A percentile compares a stretch with the other conserved stretches of the same genome.
phyloP scores from a whole-genome alignment of 2,888 invertebrate species.

The Gisinianus flammeolus region DNA sequence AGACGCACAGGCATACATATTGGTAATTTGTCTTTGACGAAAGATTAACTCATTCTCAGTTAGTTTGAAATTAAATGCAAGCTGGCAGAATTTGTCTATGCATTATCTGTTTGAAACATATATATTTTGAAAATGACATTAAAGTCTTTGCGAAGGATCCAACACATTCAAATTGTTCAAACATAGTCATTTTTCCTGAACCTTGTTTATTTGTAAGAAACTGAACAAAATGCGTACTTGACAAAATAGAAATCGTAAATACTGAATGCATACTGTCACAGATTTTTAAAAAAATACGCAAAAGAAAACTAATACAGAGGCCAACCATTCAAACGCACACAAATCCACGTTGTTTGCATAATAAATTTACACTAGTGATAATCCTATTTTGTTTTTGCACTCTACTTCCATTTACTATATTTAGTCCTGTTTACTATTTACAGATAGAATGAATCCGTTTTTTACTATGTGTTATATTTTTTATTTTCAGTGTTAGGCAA shows the following conservation, averaged over 20 bases:
- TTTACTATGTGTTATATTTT: too few species aligned
- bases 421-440: neutral
- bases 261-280: neutral
- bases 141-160: too few species aligned
- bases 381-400: neutral
- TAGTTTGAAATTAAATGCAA: neutral
- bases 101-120: neutral
- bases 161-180: too few species aligned
- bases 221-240: too few species aligned
- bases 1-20: neutral
- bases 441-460: too few species aligned
- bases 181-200: too few species aligned
- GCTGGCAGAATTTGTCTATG: neutral
- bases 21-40: neutral
- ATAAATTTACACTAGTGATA: neutral
- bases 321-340: neutral
- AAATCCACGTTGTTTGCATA: neutral
- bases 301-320: neutral
- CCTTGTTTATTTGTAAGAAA: too few species aligned
- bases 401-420: neutral
- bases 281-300: neutral
- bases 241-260: too few species aligned
- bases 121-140: neutral
- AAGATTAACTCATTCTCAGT: neutral
- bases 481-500: too few species aligned